Base-by-base conservation (phyloP, 1,140 invertebrate species). In the Monochamus saltuarius region DNA sequence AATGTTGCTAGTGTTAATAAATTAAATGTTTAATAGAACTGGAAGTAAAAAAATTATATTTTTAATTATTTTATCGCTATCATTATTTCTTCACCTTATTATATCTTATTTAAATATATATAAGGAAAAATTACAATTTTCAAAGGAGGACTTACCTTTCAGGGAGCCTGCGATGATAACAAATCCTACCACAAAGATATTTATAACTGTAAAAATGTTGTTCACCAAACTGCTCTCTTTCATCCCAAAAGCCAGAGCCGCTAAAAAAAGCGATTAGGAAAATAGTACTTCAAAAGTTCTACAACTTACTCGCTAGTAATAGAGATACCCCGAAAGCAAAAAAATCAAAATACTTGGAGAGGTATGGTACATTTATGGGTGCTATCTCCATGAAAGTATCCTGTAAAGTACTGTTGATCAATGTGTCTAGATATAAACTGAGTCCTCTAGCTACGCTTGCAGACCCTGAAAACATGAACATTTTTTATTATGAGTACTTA, bases 201-300 rank as follows among this genome's bases (percentile, higher is more conserved):
- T 96, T n/a, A 94, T 74, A 0, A 83, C 76, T 0, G 92, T 94
- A 59, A 94, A 90, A 45, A 94, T 79, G 67, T 91, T 94, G 74
- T 94, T 95, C 50, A 92, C 85, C 55, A 83, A 79, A 0, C 90
- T 85, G 0, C 92, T 94, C 70, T 93, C 89, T 73, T 92, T 92
- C 13, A 94, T 85, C 34, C 92, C 93, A 68, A 91, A 84, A 4
- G 88, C 85, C 19, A 95, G 75, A 11, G 89, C 79, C 66, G 85
- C 87, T 89, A 76, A 56, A 81, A 81, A 50, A 59, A 51, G 4
- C 13, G 16, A 49, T 10, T 45, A 40, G 38, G 9, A 36, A 40
- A 35, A 39, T 45, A 37, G 9, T n/a, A 56, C 16, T 22, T 10
- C 8, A 29, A 35, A 56, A 49, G 52, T 16, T 1, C 13, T 39